Percentiles rank a stretch among this genome's conserved stretches.
phyloP scores from a whole-genome alignment of 92 coral and sea anemone species.

The Montipora capitata region DNA sequence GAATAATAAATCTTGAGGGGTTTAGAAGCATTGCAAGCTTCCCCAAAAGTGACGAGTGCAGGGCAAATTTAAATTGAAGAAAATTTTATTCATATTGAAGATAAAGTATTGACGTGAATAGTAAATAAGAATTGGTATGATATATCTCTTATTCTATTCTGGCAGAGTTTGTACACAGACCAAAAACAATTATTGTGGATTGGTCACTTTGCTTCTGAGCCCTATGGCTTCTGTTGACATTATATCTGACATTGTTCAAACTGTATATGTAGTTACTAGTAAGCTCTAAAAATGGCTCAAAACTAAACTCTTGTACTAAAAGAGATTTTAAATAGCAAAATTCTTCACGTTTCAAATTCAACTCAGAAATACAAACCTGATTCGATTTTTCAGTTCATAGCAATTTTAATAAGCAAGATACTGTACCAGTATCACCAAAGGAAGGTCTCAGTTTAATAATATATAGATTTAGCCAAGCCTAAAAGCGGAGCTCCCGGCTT shows the following conservation, averaged over 20 bases:
- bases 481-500: no score
- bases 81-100: not conserved
- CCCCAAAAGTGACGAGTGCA: not conserved
- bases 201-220: constrained; percentile 8
- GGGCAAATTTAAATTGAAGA: not conserved
- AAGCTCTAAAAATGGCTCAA: not conserved
- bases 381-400: not conserved
- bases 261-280: not conserved
- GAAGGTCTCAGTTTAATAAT: not conserved
- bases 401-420: constrained; percentile 7
- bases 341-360: not conserved
- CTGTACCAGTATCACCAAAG: not conserved
- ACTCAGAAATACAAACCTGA: not conserved
- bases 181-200: not conserved
- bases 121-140: no score
- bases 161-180: no score
- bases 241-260: not conserved
- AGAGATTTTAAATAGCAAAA: not conserved
- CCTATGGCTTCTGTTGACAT: not conserved
- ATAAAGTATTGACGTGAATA: not conserved
- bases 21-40: not conserved
- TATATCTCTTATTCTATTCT: no score
- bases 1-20: not conserved
- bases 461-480: no score
- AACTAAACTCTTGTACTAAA: not conserved